phyloP scores from a whole-genome alignment of 2,797 vertebrate species.

The Pelochelys cantorii region DNA sequence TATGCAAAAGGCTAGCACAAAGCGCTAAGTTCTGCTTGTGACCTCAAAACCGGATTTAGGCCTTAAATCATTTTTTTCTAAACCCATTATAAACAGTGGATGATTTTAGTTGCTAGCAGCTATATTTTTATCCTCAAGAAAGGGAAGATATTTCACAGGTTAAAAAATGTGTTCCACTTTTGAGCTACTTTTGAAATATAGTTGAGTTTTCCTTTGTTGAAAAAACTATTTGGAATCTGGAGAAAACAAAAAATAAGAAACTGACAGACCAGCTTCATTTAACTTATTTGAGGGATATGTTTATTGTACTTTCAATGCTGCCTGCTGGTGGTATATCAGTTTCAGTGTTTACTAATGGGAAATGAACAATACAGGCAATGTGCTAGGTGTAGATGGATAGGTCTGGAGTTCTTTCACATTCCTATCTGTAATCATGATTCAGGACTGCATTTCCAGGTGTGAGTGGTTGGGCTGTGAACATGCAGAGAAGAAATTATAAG shows the following conservation, averaged over 20 bases:
- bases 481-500: neutral
- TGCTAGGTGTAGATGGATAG: neutral
- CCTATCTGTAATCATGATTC: neutral
- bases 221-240: neutral
- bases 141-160: neutral
- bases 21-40: fast-evolving
- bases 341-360: neutral
- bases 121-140: neutral
- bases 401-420: neutral
- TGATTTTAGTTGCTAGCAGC: slow-evolving; percentile 37
- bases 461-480: neutral
- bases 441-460: neutral
- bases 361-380: neutral
- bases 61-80: neutral
- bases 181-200: neutral
- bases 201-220: neutral
- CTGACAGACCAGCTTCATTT: neutral
- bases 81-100: slow-evolving; percentile 7
- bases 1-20: neutral
- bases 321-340: neutral
- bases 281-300: neutral
- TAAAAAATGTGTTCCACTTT: neutral
- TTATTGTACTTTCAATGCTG: neutral
- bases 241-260: slow-evolving; percentile 10
- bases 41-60: neutral